Evolutionary conservation across 2,888 invertebrate species (phyloP), one percentile per base, ranked within the genome.

Genomic region (Apotomis betuletana): DNA sequence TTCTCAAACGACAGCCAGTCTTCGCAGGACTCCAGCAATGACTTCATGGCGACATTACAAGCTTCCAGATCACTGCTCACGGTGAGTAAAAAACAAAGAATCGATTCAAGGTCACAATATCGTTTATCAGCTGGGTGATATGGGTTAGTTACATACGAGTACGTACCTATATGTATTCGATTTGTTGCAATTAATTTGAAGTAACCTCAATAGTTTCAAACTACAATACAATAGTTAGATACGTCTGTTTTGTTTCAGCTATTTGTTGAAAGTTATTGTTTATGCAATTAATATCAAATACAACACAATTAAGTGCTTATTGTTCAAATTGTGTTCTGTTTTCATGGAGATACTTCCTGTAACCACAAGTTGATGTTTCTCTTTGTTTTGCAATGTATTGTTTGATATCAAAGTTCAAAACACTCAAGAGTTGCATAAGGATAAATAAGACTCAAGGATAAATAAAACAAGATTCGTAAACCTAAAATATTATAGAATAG

Each of bases 1-100:
- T 93, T 90, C 78, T 94, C 95, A 75, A 94, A 94, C 85, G 94
- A 95, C 83, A 94, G 94, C 81, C 94, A 94, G 77, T 93, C 93
- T 13, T 94, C 94, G 58, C 94, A 94, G 82, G 94, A 90, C 74
- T 95, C 95, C 44, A 89, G 94, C 76, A 91, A 91, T 89, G 93
- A 93, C 77, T 90, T 87, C 80, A 80, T 86, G 76, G 87, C 89
- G 10, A 82, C 91, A 36, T 81, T 86, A 73, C 87, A 90, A 69
- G 83, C 87, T 44, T 87, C 92, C 59, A 87, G 92, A 80, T 80
- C 91, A 65, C 82, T 89, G 69, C 85, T 91, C 72, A 81, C 88
- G 86, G 92, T 92, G 84, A 88, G 92, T 92, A 65, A 59, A 57
- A 75, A 41, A 10, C 12, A 36, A 59, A 46, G 12, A 67, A 63